Evolutionary conservation across 2,888 invertebrate genomes (phyloP).

Genomic region (Hirtodrosophila duncani): DNA sequence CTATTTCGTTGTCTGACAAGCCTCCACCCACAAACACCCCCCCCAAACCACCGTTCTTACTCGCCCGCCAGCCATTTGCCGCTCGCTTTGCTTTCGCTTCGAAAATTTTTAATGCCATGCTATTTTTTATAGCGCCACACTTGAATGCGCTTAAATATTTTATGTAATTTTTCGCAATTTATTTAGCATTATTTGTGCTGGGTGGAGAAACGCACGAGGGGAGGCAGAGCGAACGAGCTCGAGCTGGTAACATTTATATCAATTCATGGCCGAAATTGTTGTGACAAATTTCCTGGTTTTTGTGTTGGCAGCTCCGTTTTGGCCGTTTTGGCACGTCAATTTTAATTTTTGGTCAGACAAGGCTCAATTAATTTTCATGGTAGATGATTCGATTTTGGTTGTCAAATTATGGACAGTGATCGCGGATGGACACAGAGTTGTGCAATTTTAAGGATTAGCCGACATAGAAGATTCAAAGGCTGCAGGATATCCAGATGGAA

Average conservation of each 20-base stretch:
- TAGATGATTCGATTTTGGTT: constrained; percentile 54
- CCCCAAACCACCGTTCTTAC: not conserved
- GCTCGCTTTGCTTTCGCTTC: constrained; percentile 65
- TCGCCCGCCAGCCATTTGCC: constrained; percentile 47
- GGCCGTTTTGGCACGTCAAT: constrained; percentile 43
- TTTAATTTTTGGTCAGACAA: constrained; percentile 45
- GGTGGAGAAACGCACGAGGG: constrained; percentile 6
- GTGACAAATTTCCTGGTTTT: constrained; percentile 57
- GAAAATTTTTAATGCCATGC: constrained; percentile 67
- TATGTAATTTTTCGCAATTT: constrained; percentile 73
- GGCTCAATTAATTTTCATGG: constrained; percentile 56
- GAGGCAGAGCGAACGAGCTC: constrained; percentile 9
- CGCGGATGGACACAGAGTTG: constrained; percentile 13
- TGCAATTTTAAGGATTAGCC: too few relatives aligned
- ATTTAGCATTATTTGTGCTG: constrained; percentile 68
- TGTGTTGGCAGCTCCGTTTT: constrained; percentile 25
- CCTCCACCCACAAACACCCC: constrained; percentile 31
- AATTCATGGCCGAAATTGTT: constrained; percentile 42
- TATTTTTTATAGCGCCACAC: constrained; percentile 70
- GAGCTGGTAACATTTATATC: constrained; percentile 69
- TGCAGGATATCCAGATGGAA: too few relatives aligned
- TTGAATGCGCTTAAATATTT: constrained; percentile 73
- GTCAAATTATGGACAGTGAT: constrained; percentile 23
- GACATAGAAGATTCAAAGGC: too few relatives aligned
- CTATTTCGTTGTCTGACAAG: constrained; percentile 55